These are phyloP conservation scores for Hydropsyche betteni DNA, from an alignment of 2,888 invertebrate species.

Conservation along the genomic window DNA sequence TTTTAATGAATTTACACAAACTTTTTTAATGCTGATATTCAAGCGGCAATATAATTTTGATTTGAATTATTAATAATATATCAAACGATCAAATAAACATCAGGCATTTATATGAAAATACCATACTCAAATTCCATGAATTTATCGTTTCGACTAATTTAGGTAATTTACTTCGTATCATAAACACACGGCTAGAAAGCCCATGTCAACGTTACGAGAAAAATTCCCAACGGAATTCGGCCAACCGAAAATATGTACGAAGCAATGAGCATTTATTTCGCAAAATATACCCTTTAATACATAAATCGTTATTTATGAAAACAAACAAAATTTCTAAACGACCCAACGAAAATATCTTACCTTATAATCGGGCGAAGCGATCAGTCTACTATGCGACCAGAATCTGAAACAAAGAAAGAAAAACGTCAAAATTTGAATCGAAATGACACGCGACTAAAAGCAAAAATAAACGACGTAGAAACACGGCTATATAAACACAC, in stretches of 20 bases:
- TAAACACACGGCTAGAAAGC: no score
- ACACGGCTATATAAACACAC: background rate
- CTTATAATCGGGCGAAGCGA: background rate
- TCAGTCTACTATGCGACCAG: background rate
- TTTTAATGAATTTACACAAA: no score
- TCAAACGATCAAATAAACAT: no score
- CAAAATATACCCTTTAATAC: background rate
- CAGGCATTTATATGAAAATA: no score
- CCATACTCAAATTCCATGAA: no score
- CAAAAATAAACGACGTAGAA: background rate
- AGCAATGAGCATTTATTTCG: background rate
- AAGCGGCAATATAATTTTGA: no score
- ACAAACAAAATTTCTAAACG: background rate
- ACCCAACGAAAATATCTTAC: conserved; percentile 22
- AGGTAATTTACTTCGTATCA: no score
- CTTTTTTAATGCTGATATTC: no score
- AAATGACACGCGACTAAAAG: background rate
- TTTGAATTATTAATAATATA: no score
- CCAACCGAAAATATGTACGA: background rate
- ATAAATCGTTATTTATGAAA: background rate
- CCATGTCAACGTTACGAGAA: conserved; percentile 2
- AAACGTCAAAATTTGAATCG: background rate
- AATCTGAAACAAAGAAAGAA: no score
- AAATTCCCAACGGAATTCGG: conserved; percentile 2
- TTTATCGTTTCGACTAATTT: no score